A percentile compares a stretch with the other conserved stretches of the same genome.
These are phyloP conservation scores for Symphodus melops DNA, from an alignment of 2,113 vertebrate species.

Conservation along the genomic window DNA sequence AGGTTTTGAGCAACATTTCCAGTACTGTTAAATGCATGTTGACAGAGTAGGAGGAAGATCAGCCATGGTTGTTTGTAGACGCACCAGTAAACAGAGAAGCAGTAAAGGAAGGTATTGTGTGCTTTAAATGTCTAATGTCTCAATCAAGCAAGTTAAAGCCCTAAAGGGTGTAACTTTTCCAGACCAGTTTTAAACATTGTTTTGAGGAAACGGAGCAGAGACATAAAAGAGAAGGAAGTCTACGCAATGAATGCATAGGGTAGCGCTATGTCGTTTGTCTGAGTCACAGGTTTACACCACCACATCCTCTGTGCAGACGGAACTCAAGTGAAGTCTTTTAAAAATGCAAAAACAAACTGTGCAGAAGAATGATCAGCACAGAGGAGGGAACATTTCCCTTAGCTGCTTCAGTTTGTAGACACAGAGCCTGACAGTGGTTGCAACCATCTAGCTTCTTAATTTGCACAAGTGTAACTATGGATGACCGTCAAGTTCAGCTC, in stretches of 20 bases:
- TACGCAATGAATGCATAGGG: background rate
- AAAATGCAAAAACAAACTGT: background rate
- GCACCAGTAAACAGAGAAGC: no score
- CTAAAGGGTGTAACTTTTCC: no score
- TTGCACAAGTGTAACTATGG: conserved; percentile 21
- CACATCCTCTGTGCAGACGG: background rate
- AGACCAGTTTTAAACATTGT: background rate
- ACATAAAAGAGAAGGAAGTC: conserved; percentile 68
- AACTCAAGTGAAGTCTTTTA: background rate
- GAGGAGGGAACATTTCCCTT: background rate
- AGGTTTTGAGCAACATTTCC: background rate
- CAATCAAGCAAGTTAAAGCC: background rate
- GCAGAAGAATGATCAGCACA: background rate
- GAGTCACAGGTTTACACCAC: conserved; percentile 3
- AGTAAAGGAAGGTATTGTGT: background rate
- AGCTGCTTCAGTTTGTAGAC: conserved; percentile 2
- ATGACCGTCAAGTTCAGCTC: conserved; percentile 57
- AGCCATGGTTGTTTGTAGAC: background rate
- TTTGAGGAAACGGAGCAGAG: conserved; percentile 35
- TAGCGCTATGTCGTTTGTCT: conserved; percentile 1
- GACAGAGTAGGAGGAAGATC: background rate
- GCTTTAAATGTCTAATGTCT: background rate
- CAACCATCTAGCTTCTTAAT: conserved; percentile 29
- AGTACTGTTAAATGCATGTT: background rate
- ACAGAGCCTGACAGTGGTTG: conserved; percentile 16